A percentile compares a stretch with the other conserved stretches of the same genome.
phyloP scores from a whole-genome alignment of 2,113 vertebrate genomes.

The Lycocorax pyrrhopterus region DNA sequence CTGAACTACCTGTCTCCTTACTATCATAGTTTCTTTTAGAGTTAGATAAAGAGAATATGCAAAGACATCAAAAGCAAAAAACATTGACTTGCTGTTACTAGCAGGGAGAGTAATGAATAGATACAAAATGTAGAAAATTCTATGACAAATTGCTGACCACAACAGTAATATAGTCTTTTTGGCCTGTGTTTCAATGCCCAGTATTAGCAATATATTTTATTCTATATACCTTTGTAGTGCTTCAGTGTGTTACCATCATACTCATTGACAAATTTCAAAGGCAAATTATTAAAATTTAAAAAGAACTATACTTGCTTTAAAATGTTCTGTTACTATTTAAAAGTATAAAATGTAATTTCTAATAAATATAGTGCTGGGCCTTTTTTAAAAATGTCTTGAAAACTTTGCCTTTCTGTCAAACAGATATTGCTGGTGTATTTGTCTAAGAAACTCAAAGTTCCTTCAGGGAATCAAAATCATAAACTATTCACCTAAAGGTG shows the following conservation, averaged over 20 bases:
- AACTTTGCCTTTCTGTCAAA: neutral
- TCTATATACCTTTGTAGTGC: neutral
- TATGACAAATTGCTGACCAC: neutral
- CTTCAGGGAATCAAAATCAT: neutral
- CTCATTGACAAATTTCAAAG: neutral
- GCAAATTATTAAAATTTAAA: neutral
- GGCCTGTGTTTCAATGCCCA: neutral
- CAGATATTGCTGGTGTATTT: neutral
- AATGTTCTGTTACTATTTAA: neutral
- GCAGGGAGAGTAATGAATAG: neutral
- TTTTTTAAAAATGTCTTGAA: neutral
- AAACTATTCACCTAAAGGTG: neutral
- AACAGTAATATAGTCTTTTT: neutral
- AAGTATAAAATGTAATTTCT: neutral
- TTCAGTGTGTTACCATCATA: neutral
- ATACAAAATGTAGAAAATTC: neutral
- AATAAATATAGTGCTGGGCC: fast-evolving
- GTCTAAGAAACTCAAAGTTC: neutral
- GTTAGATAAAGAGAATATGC: neutral
- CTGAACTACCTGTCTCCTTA: neutral
- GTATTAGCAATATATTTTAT: neutral
- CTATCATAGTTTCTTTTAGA: neutral
- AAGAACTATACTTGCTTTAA: neutral
- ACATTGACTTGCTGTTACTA: neutral
- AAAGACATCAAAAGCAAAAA: neutral